phyloP scores from a whole-genome alignment of 2,113 vertebrate species.

The Centropus unirufus region DNA sequence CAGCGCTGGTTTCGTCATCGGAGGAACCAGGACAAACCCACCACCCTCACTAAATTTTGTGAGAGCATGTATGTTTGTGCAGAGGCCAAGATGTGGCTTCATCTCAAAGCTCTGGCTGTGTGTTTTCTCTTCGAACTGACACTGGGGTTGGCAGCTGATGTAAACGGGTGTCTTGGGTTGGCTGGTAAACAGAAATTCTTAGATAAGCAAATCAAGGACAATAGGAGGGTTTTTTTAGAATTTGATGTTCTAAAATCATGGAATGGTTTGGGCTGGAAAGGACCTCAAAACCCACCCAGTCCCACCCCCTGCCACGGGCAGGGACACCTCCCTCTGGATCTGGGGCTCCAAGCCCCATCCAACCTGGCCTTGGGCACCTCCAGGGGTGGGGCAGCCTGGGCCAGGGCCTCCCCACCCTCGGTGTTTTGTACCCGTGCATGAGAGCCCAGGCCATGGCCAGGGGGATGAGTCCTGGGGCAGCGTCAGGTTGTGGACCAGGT shows the following conservation, averaged over 20 bases:
- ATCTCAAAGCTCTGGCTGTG: neutral
- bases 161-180: neutral
- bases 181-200: neutral
- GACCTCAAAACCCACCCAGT: no score
- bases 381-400: no score
- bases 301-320: no score
- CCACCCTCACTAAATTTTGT: constrained; percentile 93
- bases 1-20: constrained; percentile 96
- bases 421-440: neutral
- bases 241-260: neutral
- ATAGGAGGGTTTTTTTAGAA: neutral
- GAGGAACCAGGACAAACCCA: constrained; percentile 97
- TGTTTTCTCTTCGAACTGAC: neutral
- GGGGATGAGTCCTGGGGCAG: neutral
- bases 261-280: no score
- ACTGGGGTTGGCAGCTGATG: neutral
- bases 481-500: no score
- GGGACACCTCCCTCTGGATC: no score
- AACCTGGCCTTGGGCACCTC: no score
- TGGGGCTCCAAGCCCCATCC: no score
- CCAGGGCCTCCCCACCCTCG: no score
- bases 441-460: rapidly evolving
- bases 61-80: constrained; percentile 95
- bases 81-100: constrained; percentile 6
- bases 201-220: rapidly evolving